phyloP scores from a whole-genome alignment of 2,888 invertebrate species.

The Harpalus rufipes region DNA sequence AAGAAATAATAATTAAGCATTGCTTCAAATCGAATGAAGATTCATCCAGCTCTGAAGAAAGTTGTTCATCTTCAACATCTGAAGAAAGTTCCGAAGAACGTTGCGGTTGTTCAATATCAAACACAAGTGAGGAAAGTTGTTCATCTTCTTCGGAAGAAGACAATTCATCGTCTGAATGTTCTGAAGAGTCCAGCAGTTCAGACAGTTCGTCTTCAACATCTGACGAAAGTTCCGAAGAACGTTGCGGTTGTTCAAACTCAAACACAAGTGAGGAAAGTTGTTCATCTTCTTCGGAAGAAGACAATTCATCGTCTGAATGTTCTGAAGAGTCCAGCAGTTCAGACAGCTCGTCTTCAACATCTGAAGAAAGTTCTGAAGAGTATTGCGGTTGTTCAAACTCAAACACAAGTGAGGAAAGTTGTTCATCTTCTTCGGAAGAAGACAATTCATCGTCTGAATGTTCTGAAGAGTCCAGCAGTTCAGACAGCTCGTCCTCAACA shows the following conservation, averaged over 20 bases:
- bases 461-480: neutral
- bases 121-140: neutral
- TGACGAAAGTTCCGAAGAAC: neutral
- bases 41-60: neutral
- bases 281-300: neutral
- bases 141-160: neutral
- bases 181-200: neutral
- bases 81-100: neutral
- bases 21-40: neutral
- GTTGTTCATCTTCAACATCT: neutral
- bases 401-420: neutral
- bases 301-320: neutral
- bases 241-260: neutral
- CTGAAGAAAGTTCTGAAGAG: neutral
- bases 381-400: neutral
- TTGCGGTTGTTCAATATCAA: neutral
- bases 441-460: neutral
- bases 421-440: neutral
- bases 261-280: neutral
- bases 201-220: neutral
- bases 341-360: neutral
- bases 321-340: neutral
- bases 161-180: neutral
- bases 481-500: neutral
- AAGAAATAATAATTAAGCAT: slow-evolving; percentile 5